Evolutionary conservation across 2,113 vertebrate genomes (phyloP).

Genomic region (Sinocyclocheilus grahami): DNA sequence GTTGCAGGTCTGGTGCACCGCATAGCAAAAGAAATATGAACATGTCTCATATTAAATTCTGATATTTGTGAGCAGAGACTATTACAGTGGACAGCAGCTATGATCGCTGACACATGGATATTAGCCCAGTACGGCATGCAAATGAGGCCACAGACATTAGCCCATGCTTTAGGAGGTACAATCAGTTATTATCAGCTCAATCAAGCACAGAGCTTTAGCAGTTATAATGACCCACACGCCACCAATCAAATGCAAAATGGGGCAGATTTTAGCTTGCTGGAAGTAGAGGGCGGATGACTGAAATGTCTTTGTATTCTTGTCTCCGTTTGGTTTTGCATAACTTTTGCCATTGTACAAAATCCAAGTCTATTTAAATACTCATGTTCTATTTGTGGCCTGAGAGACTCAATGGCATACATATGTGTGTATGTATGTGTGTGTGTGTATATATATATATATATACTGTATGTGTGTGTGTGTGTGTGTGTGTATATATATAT

Average conservation of each 20-base stretch:
- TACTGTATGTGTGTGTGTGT: too few species aligned
- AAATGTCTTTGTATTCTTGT: background rate
- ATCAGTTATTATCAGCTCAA: constrained; percentile 57
- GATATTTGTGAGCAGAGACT: constrained; percentile 31
- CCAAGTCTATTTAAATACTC: background rate
- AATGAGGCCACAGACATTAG: constrained; percentile 53
- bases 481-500: too few species aligned
- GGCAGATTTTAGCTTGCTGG: background rate
- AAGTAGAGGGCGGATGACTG: background rate
- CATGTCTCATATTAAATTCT: constrained; percentile 44
- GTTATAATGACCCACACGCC: constrained; percentile 21
- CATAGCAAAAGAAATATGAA: constrained; percentile 38
- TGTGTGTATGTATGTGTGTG: too few species aligned
- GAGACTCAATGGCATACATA: background rate
- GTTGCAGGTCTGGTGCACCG: constrained; percentile 8
- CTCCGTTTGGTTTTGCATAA: background rate
- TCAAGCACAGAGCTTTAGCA: constrained; percentile 31
- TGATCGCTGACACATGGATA: constrained; percentile 36
- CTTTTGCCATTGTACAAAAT: background rate
- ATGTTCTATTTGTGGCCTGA: background rate
- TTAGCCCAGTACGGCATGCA: constrained; percentile 44
- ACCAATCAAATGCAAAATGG: background rate
- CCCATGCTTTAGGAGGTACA: constrained; percentile 51
- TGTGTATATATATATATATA: too few species aligned
- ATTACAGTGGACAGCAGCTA: constrained; percentile 39